These are phyloP conservation scores for Vesta saturnalis DNA, from an alignment of 2,888 invertebrate genomes.

Conservation along the genomic window DNA sequence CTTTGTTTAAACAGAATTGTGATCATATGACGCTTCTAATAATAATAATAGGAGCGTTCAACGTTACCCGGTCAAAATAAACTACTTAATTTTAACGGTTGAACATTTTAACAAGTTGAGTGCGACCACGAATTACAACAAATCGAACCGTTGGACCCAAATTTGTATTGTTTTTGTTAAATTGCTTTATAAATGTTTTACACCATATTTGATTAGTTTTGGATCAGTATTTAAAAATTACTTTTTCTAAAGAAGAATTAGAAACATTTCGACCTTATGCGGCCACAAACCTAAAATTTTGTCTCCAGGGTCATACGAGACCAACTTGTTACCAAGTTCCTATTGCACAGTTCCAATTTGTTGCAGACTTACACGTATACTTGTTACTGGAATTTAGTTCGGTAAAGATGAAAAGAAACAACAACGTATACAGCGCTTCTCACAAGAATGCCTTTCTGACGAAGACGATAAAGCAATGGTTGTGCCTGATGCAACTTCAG, in stretches of 20 bases:
- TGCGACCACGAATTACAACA: background rate
- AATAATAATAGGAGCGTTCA: no score
- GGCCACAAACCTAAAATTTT: background rate
- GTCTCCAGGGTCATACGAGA: background rate
- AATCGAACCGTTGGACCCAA: background rate
- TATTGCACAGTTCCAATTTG: background rate
- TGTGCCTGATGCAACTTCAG: background rate
- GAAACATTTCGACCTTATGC: background rate
- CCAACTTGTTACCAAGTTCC: background rate
- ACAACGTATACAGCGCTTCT: background rate
- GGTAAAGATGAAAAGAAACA: background rate
- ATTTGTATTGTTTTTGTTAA: background rate
- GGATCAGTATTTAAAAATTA: background rate
- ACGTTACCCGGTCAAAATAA: no score
- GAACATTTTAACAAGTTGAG: background rate
- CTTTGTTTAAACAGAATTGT: no score
- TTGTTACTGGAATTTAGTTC: background rate
- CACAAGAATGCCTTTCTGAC: constrained; percentile 4
- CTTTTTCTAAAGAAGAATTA: background rate
- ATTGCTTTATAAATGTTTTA: background rate
- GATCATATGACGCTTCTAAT: no score
- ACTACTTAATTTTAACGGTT: no score
- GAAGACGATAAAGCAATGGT: background rate
- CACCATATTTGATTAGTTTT: background rate
- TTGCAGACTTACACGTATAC: background rate